Percentiles rank a stretch among this genome's conserved stretches.
Evolutionary conservation across 2,113 vertebrate genomes (phyloP).

Genomic region (Rattus rattus): DNA sequence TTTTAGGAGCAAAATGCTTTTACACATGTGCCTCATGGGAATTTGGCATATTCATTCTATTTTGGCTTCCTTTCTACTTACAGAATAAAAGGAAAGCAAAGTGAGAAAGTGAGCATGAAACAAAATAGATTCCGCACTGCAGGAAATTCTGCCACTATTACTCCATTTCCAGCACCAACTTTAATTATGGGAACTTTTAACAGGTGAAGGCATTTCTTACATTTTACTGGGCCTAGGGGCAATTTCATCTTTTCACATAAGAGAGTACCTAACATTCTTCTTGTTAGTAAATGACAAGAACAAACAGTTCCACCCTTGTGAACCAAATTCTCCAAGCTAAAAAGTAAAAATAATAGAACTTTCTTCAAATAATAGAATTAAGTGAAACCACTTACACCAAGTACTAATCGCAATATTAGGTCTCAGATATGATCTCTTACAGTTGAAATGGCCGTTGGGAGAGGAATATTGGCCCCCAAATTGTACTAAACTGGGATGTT

Average conservation of each 20-base stretch:
- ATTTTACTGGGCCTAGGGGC: not conserved
- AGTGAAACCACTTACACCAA: not conserved
- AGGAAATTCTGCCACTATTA: not conserved
- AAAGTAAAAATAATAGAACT: not conserved
- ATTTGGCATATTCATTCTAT: not conserved
- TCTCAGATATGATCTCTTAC: not conserved
- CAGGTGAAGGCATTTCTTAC: not conserved
- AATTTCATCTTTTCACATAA: not conserved
- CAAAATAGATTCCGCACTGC: constrained; percentile 2
- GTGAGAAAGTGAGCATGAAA: not conserved
- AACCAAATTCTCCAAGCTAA: not conserved
- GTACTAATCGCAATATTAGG: not conserved
- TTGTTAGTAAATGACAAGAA: not conserved
- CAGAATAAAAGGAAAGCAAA: not conserved
- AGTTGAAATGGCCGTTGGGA: not conserved
- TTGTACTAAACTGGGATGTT: not conserved
- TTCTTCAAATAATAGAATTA: not conserved
- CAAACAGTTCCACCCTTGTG: not conserved
- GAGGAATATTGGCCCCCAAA: not conserved
- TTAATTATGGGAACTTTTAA: constrained; percentile 10
- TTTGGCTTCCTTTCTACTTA: constrained; percentile 17
- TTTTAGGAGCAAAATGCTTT: not conserved
- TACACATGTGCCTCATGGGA: not conserved
- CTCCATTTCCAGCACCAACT: not conserved
- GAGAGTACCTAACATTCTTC: not conserved